Conservation (phyloP, 2,113 vertebrate genomes). For the Poeciliopsis prolifica region DNA sequence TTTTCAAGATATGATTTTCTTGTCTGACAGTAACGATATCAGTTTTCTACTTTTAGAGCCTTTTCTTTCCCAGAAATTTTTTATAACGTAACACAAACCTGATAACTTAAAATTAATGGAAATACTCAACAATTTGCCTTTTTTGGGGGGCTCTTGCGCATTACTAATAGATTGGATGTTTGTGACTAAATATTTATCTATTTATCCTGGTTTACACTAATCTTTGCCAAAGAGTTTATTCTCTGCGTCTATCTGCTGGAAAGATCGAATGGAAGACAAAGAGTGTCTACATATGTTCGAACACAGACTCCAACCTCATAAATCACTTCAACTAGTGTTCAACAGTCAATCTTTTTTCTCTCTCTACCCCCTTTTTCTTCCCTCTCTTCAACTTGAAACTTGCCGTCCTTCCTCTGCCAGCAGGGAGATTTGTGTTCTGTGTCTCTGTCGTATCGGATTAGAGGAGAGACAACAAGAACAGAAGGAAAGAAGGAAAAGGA, state of each 20-base stretch:
- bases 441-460: slow-evolving; percentile 71
- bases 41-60: too few species aligned
- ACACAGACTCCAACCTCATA: slow-evolving; percentile 75
- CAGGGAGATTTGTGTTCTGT: slow-evolving; percentile 71
- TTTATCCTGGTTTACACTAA: slow-evolving; percentile 15
- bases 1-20: not conserved
- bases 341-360: slow-evolving; percentile 68
- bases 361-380: slow-evolving; percentile 12
- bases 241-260: not conserved
- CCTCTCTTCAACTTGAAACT: slow-evolving; percentile 43
- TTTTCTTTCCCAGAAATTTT: not conserved
- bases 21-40: not conserved
- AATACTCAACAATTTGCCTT: not conserved
- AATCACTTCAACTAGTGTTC: slow-evolving; percentile 75
- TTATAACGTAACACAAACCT: not conserved
- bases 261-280: slow-evolving; percentile 57
- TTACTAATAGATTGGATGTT: not conserved
- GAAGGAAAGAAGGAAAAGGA: slow-evolving; percentile 32
- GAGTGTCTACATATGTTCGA: slow-evolving; percentile 76
- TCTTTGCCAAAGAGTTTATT: slow-evolving; percentile 31
- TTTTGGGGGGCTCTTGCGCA: not conserved
- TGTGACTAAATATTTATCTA: slow-evolving; percentile 11
- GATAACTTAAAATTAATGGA: not conserved
- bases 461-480: slow-evolving; percentile 54
- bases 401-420: slow-evolving; percentile 62